Conservation (phyloP, 2,797 vertebrate species). For the Catostomus latipinnis region DNA sequence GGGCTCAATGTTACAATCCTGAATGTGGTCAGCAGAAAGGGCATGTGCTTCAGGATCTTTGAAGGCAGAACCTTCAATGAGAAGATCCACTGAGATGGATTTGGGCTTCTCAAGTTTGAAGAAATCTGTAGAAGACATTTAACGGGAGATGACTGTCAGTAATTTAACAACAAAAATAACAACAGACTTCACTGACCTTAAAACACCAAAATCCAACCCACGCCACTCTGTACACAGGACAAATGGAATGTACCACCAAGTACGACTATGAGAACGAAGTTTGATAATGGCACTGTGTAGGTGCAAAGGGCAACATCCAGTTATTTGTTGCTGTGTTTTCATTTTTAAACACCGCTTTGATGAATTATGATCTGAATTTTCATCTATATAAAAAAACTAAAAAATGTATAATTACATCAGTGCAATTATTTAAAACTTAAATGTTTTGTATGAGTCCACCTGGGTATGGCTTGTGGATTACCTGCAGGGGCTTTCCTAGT, state of each 20-base stretch:
- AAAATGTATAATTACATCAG: slow-evolving; percentile 80
- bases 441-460: slow-evolving; percentile 88
- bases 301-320: slow-evolving; percentile 66
- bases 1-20: slow-evolving; percentile 52
- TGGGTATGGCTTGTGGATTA: slow-evolving; percentile 86
- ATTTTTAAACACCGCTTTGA: slow-evolving; percentile 9
- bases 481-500: slow-evolving; percentile 96
- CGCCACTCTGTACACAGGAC: slow-evolving; percentile 81
- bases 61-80: slow-evolving; percentile 69
- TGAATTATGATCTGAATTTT: slow-evolving; percentile 25
- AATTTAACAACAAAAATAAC: background rate
- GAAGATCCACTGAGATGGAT: slow-evolving; percentile 76
- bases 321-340: background rate
- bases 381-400: slow-evolving; percentile 18
- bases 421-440: slow-evolving; percentile 85
- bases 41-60: slow-evolving; percentile 52
- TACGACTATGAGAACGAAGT: slow-evolving; percentile 80
- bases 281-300: slow-evolving; percentile 82
- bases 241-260: slow-evolving; percentile 88
- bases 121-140: slow-evolving; percentile 70
- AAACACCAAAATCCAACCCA: slow-evolving; percentile 69
- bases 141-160: slow-evolving; percentile 34
- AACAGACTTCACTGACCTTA: slow-evolving; percentile 36
- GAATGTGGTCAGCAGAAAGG: slow-evolving; percentile 56
- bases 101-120: slow-evolving; percentile 67